These are phyloP conservation scores for Steinernema carpocapsae DNA, from an alignment of 2,888 invertebrate species.

Conservation along the genomic window DNA sequence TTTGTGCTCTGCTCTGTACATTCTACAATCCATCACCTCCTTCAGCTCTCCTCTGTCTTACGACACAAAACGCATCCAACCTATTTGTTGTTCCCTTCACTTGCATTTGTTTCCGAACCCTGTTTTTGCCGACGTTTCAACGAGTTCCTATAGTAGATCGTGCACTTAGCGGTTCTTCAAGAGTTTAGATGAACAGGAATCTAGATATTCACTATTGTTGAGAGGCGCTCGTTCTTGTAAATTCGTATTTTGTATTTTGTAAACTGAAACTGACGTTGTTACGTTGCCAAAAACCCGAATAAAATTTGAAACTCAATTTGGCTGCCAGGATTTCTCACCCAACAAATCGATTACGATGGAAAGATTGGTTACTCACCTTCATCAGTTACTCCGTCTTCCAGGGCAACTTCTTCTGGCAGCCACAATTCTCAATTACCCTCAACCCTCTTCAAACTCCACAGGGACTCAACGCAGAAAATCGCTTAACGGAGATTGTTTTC, in stretches of 20 bases:
- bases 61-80: no score
- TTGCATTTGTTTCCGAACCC: slow-evolving; percentile 29
- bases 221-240: background rate
- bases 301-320: slow-evolving; percentile 4
- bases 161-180: background rate
- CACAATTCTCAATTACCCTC: no score
- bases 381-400: no score
- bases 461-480: background rate
- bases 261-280: slow-evolving; percentile 32
- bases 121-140: slow-evolving; percentile 32
- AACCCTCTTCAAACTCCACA: no score
- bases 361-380: no score
- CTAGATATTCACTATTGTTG: background rate
- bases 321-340: background rate
- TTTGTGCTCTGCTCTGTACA: background rate
- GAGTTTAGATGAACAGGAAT: background rate
- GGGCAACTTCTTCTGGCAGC: no score
- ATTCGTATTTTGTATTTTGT: slow-evolving; percentile 2
- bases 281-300: slow-evolving; percentile 34
- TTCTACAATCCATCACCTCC: background rate
- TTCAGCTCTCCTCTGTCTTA: no score
- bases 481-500: background rate
- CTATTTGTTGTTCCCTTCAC: slow-evolving; percentile 3
- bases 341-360: no score
- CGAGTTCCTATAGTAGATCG: slow-evolving; percentile 1